Percentiles rank a stretch among this genome's conserved stretches.
phyloP scores from a whole-genome alignment of 1,140 invertebrate genomes.

The Tenebrio molitor region DNA sequence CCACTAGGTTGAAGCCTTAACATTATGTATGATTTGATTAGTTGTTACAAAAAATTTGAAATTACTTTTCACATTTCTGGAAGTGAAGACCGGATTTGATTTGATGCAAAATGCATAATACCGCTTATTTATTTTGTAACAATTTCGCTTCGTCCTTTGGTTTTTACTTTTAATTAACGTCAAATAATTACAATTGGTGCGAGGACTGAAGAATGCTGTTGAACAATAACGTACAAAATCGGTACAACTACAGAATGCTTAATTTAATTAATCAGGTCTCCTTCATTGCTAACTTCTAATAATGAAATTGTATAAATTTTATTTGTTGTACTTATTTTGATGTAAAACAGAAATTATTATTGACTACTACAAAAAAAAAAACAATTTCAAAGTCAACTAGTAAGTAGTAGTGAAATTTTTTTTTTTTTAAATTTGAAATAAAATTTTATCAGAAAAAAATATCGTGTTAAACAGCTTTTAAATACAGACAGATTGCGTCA shows the following conservation, averaged over 20 bases:
- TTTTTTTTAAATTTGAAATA: too few relatives aligned
- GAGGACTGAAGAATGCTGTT: background rate
- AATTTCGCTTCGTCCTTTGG: background rate
- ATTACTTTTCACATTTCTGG: background rate
- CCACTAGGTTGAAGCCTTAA: background rate
- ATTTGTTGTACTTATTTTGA: background rate
- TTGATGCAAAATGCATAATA: too few relatives aligned
- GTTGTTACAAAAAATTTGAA: background rate
- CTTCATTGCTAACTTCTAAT: background rate
- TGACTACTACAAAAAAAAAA: background rate
- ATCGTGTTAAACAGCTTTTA: too few relatives aligned
- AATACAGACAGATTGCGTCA: conserved; percentile 42
- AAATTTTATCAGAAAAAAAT: too few relatives aligned
- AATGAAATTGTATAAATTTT: background rate
- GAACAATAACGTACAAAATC: too few relatives aligned
- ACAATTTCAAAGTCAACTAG: too few relatives aligned
- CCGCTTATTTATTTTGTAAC: too few relatives aligned
- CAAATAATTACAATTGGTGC: background rate
- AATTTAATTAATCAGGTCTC: background rate
- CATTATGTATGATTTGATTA: background rate
- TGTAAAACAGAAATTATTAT: background rate
- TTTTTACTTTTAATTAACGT: too few relatives aligned
- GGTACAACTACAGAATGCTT: too few relatives aligned
- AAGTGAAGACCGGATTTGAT: too few relatives aligned
- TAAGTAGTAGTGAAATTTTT: conserved; percentile 27